Evolutionary conservation across 2,113 vertebrate genomes (phyloP).

Genomic region (Castor canadensis): DNA sequence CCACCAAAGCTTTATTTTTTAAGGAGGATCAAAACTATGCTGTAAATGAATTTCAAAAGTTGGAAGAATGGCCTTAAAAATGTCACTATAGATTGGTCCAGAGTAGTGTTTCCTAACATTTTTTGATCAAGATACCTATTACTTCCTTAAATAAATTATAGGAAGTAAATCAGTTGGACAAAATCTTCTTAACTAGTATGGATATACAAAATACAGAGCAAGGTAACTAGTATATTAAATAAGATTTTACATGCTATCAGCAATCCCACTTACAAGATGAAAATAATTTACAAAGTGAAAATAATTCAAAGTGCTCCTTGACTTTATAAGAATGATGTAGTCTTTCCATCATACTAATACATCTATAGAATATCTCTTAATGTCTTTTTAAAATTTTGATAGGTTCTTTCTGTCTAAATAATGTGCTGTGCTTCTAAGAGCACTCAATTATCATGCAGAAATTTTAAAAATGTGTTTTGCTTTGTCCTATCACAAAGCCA

Average conservation of each 20-base stretch:
- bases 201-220: background rate
- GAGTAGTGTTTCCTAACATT: background rate
- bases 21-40: background rate
- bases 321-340: conserved; percentile 38
- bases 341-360: background rate
- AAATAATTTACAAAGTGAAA: too few species aligned
- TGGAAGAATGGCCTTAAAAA: background rate
- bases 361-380: background rate
- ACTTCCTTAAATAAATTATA: background rate
- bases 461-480: background rate
- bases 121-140: background rate
- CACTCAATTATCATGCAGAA: background rate
- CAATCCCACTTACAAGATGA: background rate
- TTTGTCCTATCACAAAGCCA: conserved; percentile 24
- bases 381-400: conserved; percentile 24
- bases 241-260: background rate
- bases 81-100: background rate
- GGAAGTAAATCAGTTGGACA: background rate
- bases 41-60: conserved; percentile 32
- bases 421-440: background rate
- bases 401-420: conserved; percentile 25
- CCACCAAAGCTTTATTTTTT: background rate
- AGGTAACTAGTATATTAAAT: background rate
- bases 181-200: background rate
- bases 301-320: background rate